Conservation (phyloP, 2,113 vertebrate genomes). For the Bubo blakistoni region DNA sequence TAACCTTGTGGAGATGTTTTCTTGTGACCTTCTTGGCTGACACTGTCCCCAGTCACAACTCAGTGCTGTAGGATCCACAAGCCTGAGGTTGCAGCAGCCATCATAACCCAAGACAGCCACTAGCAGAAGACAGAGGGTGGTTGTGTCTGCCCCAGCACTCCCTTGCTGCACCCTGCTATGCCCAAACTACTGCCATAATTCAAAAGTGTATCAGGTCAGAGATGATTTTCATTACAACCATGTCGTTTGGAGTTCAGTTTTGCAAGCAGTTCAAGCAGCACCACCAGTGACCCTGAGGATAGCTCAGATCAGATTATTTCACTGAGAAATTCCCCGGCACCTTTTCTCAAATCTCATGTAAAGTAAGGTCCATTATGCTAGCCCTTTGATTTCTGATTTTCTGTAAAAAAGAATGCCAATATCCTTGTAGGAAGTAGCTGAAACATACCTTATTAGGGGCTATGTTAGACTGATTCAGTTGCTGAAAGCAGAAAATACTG, state of each 20-base stretch:
- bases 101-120: neutral
- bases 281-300: neutral
- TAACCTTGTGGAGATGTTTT: neutral
- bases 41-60: neutral
- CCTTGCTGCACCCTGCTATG: accelerated
- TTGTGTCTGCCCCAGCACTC: neutral
- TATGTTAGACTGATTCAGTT: neutral
- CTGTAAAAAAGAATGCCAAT: neutral
- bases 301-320: neutral
- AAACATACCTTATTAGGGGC: neutral
- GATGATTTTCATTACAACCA: neutral
- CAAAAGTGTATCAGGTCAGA: neutral
- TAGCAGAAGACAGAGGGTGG: neutral
- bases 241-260: neutral
- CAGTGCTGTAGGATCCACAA: neutral
- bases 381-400: neutral
- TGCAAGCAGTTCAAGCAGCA: neutral
- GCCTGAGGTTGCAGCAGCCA: neutral
- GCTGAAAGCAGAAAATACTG: neutral
- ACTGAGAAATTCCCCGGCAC: neutral
- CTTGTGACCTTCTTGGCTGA: neutral
- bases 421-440: neutral
- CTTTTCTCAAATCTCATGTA: neutral
- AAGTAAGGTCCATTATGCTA: neutral
- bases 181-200: neutral